Evolutionary conservation across 2,888 invertebrate species (phyloP).

Genomic region (Electrophaes corylata): DNA sequence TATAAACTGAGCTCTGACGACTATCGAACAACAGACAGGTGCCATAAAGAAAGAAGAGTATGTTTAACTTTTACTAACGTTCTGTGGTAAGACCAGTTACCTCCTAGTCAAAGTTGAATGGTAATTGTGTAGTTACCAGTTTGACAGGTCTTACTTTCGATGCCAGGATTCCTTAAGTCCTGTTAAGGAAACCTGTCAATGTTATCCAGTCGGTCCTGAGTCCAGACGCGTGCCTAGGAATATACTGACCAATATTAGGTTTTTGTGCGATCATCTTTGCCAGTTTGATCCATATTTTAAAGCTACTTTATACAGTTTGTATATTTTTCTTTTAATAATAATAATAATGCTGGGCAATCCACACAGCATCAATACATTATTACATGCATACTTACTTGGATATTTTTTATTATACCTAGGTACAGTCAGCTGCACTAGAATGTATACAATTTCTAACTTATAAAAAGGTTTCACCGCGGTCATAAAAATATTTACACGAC

Average conservation of each 20-base stretch:
- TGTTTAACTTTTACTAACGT: too few relatives aligned
- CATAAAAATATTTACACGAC: too few relatives aligned
- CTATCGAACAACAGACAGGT: too few relatives aligned
- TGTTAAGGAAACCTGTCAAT: conserved; percentile 70
- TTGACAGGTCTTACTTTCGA: conserved; percentile 52
- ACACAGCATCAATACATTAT: too few relatives aligned
- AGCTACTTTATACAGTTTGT: neutral
- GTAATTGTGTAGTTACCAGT: conserved; percentile 16
- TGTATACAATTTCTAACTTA: too few relatives aligned
- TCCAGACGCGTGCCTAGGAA: conserved; percentile 62
- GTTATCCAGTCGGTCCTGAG: conserved; percentile 45
- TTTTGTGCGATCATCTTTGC: conserved; percentile 20
- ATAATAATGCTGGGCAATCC: too few relatives aligned
- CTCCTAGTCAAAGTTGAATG: conserved; percentile 17
- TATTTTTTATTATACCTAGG: too few relatives aligned
- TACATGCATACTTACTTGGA: too few relatives aligned
- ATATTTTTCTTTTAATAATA: neutral
- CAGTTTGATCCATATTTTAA: neutral
- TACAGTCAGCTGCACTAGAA: too few relatives aligned
- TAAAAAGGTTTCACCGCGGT: too few relatives aligned
- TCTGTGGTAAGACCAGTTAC: conserved; percentile 1
- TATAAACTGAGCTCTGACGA: too few relatives aligned
- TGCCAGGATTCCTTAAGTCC: conserved; percentile 59
- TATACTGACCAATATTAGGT: conserved; percentile 44
- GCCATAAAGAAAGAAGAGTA: too few relatives aligned